Evolutionary conservation across 2,113 vertebrate genomes (phyloP).

Genomic region (Cyprinodon brontotheroides): DNA sequence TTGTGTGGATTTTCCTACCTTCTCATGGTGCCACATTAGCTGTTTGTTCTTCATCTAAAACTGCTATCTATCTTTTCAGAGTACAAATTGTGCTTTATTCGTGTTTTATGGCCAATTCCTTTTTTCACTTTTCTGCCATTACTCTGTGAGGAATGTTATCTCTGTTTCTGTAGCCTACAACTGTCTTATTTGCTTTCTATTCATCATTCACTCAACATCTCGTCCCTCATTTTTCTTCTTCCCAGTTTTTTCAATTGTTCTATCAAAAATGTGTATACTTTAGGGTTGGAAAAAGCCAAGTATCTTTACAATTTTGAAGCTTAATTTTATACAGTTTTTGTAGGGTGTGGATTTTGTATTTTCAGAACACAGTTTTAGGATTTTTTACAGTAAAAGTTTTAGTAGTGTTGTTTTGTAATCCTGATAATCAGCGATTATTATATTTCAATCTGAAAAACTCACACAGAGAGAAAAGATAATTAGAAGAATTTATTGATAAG

Average conservation of each 20-base stretch:
- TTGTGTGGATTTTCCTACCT: conserved; percentile 61
- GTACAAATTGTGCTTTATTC: conserved; percentile 79
- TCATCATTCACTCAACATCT: background rate
- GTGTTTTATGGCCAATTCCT: conserved; percentile 45
- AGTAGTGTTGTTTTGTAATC: no score
- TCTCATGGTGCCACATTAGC: conserved; percentile 52
- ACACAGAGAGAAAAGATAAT: no score
- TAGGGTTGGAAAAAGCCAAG: background rate
- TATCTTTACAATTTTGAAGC: no score
- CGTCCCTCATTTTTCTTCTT: background rate
- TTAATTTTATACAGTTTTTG: background rate
- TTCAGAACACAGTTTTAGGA: background rate
- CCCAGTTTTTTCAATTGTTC: background rate
- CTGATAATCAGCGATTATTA: no score
- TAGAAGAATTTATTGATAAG: no score
- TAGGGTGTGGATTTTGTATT: background rate
- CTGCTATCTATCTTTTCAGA: conserved; percentile 62
- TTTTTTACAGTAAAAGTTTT: no score
- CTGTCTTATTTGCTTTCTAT: conserved; percentile 49
- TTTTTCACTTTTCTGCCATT: conserved; percentile 14
- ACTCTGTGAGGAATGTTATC: conserved; percentile 45
- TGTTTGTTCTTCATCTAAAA: conserved; percentile 53
- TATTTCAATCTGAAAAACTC: no score
- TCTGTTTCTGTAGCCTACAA: conserved; percentile 35
- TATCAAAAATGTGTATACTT: background rate